These are phyloP conservation scores for Drosophila kuntzei DNA, from an alignment of 2,888 invertebrate species.

Conservation along the genomic window DNA sequence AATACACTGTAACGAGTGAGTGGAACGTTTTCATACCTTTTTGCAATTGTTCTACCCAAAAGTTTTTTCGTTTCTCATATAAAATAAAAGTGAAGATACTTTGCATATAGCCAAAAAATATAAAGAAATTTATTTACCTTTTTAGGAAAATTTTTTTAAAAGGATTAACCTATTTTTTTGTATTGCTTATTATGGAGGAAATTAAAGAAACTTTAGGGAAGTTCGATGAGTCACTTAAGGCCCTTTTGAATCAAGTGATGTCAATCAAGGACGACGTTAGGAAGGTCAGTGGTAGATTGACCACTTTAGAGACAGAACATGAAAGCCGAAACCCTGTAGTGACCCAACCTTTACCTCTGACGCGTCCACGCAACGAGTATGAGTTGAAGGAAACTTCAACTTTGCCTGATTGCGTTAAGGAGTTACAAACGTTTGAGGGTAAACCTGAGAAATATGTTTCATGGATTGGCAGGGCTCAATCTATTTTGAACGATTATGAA, in stretches of 20 bases:
- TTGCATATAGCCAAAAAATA: too few species aligned
- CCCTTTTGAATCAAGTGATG: not conserved
- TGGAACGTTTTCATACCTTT: too few species aligned
- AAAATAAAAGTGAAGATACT: too few species aligned
- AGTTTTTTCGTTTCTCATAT: too few species aligned
- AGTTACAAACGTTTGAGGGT: constrained; percentile 7
- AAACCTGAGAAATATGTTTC: constrained; percentile 2
- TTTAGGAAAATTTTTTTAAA: too few species aligned
- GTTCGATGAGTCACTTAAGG: not conserved
- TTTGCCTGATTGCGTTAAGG: not conserved
- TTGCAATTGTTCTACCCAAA: too few species aligned
- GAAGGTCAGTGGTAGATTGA: not conserved
- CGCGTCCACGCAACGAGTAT: not conserved
- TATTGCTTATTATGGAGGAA: not conserved
- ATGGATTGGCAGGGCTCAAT: constrained; percentile 20
- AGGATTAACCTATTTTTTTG: too few species aligned
- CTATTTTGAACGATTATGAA: constrained; percentile 7
- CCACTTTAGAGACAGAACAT: not conserved
- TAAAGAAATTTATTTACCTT: too few species aligned
- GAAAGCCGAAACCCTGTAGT: not conserved
- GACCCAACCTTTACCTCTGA: not conserved
- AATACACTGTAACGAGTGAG: too few species aligned
- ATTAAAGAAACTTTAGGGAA: not conserved
- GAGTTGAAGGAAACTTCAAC: not conserved
- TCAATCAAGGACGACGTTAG: not conserved